A percentile compares a stretch with the other conserved stretches of the same genome.
Evolutionary conservation across 1,140 invertebrate genomes (phyloP).

Genomic region (Camponotus floridanus): DNA sequence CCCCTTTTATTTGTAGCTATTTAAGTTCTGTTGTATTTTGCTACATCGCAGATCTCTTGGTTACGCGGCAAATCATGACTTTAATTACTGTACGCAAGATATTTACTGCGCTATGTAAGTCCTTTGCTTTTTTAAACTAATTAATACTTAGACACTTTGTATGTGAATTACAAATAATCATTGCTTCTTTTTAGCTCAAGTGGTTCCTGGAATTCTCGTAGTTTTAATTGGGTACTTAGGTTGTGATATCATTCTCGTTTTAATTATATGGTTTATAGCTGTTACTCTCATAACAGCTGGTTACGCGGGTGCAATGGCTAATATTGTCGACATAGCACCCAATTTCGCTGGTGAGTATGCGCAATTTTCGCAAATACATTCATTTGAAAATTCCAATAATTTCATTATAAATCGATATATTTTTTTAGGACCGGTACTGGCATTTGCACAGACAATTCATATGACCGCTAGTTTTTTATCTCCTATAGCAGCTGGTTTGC

Average conservation of each 20-base stretch:
- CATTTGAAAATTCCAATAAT: not conserved
- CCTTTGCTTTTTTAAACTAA: not conserved
- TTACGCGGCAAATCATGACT: conserved; percentile 87
- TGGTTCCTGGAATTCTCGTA: conserved; percentile 90
- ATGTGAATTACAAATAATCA: conserved; percentile 20
- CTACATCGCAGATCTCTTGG: conserved; percentile 89
- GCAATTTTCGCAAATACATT: not conserved
- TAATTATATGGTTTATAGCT: conserved; percentile 90
- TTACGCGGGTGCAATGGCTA: conserved; percentile 92
- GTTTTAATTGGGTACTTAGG: conserved; percentile 89
- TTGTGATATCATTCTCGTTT: conserved; percentile 87
- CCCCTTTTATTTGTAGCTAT: conserved; percentile 90
- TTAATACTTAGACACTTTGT: not conserved
- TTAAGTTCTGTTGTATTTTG: conserved; percentile 90
- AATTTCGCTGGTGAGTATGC: conserved; percentile 88
- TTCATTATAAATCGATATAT: conserved; percentile 4
- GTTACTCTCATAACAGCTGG: conserved; percentile 91
- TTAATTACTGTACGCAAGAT: conserved; percentile 90
- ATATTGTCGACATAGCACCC: conserved; percentile 91
- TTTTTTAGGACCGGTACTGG: conserved; percentile 88
- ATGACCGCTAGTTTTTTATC: conserved; percentile 92
- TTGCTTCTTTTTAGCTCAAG: conserved; percentile 87
- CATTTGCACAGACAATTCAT: conserved; percentile 92
- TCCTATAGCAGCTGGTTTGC: conserved; percentile 88
- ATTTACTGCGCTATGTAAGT: conserved; percentile 89